Base-by-base conservation (phyloP, 2,797 vertebrate genomes). In the Eulemur rubriventer region DNA sequence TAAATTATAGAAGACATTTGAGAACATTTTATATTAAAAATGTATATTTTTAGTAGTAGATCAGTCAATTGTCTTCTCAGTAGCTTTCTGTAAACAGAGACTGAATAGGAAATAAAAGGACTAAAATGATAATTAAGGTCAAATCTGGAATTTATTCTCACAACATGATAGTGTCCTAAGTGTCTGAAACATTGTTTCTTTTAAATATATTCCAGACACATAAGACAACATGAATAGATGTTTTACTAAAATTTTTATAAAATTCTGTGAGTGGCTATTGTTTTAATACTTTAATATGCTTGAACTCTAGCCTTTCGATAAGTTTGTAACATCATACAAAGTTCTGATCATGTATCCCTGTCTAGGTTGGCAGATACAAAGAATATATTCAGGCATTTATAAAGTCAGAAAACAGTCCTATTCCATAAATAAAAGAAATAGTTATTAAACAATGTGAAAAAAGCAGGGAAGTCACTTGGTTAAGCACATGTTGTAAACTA, bases 101-200 rank as follows among this genome's bases (percentile, higher is more conserved):
- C 14, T 84, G 35, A 84, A 83, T 61, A 85, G 43, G 80, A 78
- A 82, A 82, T 38, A 67, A 94, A 85, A 92, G 3, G 18, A 10
- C 20, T 87, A 22, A 84, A n/a, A 59, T 91, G 48, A 46, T 92
- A 76, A 92, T 61, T 80, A 93, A 59, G 28, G 41, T 24, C 35
- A 86, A 91, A 93, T 89, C 75, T 78, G 76, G 80, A 95, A 84
- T 76, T 55, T 72, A 73, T 26, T 69, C 52, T 90, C 6, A 55
- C 35, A 91, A 57, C 50, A 43, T 1, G 1, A 22, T 55, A 70
- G 30, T 41, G 0, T 48, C 6, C 26, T 89, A 84, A 75, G 20
- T 65, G 7, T 85, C 81, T 92, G 41, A 92, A 80, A 69, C 16
- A n/a, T 12, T 35, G 4, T 59, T 76, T 79, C 63, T 84, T 93